These are phyloP conservation scores for Pandemis heparana DNA, from an alignment of 2,888 invertebrate genomes.

Conservation along the genomic window DNA sequence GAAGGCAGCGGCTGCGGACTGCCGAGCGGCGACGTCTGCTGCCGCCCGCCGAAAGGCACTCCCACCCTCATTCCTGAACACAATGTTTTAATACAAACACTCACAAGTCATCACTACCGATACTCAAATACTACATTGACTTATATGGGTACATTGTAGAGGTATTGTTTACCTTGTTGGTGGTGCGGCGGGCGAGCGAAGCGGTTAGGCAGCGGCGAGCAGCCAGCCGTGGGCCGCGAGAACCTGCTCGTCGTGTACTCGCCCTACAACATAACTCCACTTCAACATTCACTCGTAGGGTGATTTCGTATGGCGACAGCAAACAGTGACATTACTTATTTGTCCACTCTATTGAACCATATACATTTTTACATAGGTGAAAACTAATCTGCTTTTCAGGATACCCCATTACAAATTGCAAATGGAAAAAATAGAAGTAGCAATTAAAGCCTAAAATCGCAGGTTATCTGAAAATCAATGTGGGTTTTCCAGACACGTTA, in stretches of 20 bases:
- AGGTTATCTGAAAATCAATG: not conserved
- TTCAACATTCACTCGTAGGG: too few relatives aligned
- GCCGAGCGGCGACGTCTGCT: constrained; percentile 81
- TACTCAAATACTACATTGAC: too few relatives aligned
- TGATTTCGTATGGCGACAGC: too few relatives aligned
- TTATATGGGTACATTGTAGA: not conserved
- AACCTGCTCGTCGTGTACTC: constrained; percentile 75
- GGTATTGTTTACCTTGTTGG: constrained; percentile 30
- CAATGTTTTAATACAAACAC: not conserved
- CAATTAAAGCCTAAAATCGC: too few relatives aligned
- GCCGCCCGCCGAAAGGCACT: constrained; percentile 73
- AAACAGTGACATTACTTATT: too few relatives aligned
- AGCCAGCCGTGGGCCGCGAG: constrained; percentile 76
- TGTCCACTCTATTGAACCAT: too few relatives aligned
- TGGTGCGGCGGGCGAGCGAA: constrained; percentile 80
- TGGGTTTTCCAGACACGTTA: not conserved
- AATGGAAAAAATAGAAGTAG: too few relatives aligned
- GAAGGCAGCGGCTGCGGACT: constrained; percentile 83
- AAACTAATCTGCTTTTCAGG: too few relatives aligned
- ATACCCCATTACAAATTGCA: too few relatives aligned
- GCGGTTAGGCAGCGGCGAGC: constrained; percentile 75
- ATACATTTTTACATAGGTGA: too few relatives aligned
- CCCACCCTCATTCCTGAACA: constrained; percentile 78
- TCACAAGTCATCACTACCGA: not conserved
- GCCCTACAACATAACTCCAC: constrained; percentile 53